Evolutionary conservation across 2,113 vertebrate species (phyloP), one percentile per base, ranked within the genome.

Genomic region (Ammospiza caudacuta): DNA sequence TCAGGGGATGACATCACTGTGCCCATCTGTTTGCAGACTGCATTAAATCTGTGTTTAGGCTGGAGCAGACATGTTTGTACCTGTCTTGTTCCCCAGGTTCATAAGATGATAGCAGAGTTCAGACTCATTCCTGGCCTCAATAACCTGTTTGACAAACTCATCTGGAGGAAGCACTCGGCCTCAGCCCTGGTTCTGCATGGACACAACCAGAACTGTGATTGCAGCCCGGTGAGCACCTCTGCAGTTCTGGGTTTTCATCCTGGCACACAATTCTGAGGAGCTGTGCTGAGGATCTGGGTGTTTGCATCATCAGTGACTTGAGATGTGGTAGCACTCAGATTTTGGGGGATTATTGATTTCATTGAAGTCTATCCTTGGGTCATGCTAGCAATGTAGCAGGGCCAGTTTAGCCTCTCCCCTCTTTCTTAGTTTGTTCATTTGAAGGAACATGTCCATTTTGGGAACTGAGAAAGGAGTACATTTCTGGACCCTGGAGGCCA

Each of bases 201-300:
- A 76, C 99, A 99, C 96, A 99, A 99, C 91, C 99, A 99, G 97
- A 99, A 99, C 78, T 99, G 99, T 97, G 99, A 99, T 75, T 99
- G 99, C 95, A 99, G 99, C 96, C 99, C 99, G 13, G 99, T 99
- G 97, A 98, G 98, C 96, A 87, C 43, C 46, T 33, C 4, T 43
- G 23, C 17, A 58, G 4, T 54, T 28, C 64, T 69, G 0, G 9
- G 22, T 39, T 74, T 78, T 75, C 33, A 25, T 47, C 47, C 64
- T 59, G 3, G 23, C 16, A 5, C 21, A 3, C 37, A 24, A 2
- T n/a, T 39, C 78, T 61, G n/a, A 64, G 57, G 17, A 54, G 35
- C 15, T 74, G 9, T 37, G 11, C 15, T 63, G n/a, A 44, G 31
- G 33, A 28, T 7, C 68, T 54, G 61, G 17, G 9, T 75, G 49